Evolutionary conservation across 2,113 vertebrate genomes (phyloP), one percentile per base, ranked within the genome.

Genomic region (Fulmarus glacialis): DNA sequence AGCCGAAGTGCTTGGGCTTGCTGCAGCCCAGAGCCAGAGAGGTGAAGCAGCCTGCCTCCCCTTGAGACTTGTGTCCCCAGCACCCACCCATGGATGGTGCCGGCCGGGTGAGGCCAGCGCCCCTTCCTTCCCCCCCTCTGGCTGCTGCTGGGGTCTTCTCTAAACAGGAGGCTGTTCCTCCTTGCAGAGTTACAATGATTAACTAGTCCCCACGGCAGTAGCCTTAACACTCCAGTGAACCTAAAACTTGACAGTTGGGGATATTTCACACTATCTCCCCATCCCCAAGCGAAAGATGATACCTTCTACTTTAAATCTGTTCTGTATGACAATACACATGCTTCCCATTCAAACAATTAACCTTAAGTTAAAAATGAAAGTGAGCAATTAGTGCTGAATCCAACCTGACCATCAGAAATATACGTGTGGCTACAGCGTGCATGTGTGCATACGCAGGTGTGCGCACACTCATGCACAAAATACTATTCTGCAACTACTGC

Each of bases 81-180:
- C 34, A 10, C 15, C 15, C 24, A 15, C 42, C 9, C 1, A 0
- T 1, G 36, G 27, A 8, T 16, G 8, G 14, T 56, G 55, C 34
- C 45, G 62, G 32, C 63, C 19, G 24, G 53, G 15, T 1, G 1
- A 17, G 29, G 24, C 45, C 23, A 10, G 10, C 34, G 16, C 2
- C 7, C 3, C 2, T 2, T 7, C 27, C 12, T 20, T 15, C 12
- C 45, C 56, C 15, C 45, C 55, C 5, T 17, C 45, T 13, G 52
- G n/a, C 42, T 36, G 73, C 53, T 36, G 26, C 45, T 40, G 50
- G 23, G 18, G 17, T 9, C 18, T 42, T 71, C n/a, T 40, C 2
- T 0, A 4, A 48, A 5, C 16, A 19, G 20, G n/a, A 43, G 17
- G 21, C 12, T 14, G 32, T 15, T 68, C n/a, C 0, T 2, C 5